phyloP scores from a whole-genome alignment of 35 echinoderm and acorn worm genomes.

The Apostichopus japonicus region DNA sequence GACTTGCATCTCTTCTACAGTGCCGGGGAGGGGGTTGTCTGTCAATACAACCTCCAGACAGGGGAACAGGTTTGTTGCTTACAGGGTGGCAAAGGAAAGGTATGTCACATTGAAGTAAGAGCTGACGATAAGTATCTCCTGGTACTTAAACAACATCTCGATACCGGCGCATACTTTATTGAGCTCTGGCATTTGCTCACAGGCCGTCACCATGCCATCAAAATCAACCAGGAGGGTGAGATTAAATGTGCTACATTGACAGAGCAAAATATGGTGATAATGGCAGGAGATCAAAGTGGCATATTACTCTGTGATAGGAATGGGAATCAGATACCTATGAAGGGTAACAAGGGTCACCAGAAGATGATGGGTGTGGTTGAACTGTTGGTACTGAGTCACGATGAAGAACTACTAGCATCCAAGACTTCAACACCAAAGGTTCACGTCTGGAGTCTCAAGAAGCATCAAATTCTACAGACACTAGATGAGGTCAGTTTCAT shows the following conservation, averaged over 20 bases:
- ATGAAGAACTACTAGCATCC: conserved; percentile 25
- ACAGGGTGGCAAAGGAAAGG: conserved; percentile 25
- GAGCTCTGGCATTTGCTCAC: conserved; percentile 42
- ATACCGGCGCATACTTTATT: background rate
- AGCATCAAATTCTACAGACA: background rate
- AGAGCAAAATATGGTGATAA: conserved; percentile 31
- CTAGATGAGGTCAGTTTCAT: conserved; percentile 4
- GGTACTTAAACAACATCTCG: background rate
- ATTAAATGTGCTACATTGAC: conserved; percentile 25
- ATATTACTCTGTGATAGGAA: conserved; percentile 16
- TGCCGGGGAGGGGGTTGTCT: conserved; percentile 35
- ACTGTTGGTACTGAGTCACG: background rate
- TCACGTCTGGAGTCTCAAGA: conserved; percentile 6
- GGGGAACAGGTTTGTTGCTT: conserved; percentile 11
- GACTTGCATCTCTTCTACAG: conserved; percentile 45
- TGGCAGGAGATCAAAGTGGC: background rate
- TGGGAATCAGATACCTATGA: conserved; percentile 6
- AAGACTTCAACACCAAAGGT: background rate
- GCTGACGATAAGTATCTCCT: conserved; percentile 44
- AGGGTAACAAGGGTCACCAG: background rate
- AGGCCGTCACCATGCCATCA: conserved; percentile 39
- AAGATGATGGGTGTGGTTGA: background rate
- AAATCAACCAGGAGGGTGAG: conserved; percentile 5
- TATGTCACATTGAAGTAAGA: conserved; percentile 44
- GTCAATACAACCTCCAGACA: conserved; percentile 21